Conservation (phyloP, 1,140 invertebrate genomes). For the Gonioctena quinquepunctata region DNA sequence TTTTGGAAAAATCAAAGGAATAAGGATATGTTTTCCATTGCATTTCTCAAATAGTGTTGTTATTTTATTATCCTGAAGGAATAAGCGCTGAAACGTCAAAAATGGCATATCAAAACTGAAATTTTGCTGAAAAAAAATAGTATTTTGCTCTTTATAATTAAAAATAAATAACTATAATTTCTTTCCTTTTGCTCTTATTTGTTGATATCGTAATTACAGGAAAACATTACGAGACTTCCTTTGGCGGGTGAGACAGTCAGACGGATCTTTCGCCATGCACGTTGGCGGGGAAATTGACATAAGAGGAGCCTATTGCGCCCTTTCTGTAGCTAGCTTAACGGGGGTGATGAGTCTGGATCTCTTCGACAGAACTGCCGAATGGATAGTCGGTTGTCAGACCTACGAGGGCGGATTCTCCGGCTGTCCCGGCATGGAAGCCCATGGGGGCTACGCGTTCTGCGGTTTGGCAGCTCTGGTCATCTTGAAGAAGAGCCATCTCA, state of each 20-base stretch:
- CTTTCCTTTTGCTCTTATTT: not conserved
- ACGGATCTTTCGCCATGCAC: conserved; percentile 92
- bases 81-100: not conserved
- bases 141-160: no score
- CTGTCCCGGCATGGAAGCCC: conserved; percentile 92
- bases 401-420: conserved; percentile 98
- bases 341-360: conserved; percentile 74
- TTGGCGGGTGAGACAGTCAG: conserved; percentile 72
- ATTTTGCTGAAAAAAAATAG: no score
- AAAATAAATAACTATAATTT: not conserved
- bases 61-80: no score
- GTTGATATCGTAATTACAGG: conserved; percentile 59
- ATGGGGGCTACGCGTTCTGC: conserved; percentile 98
- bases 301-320: conserved; percentile 92
- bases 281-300: conserved; percentile 94
- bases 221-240: conserved; percentile 77
- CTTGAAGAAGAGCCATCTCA: conserved; percentile 77
- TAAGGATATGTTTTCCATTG: no score
- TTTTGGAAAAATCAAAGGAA: no score
- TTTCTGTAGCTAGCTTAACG: conserved; percentile 85
- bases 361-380: conserved; percentile 85
- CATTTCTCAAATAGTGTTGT: no score
- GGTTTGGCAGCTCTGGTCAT: conserved; percentile 86
- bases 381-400: conserved; percentile 93
- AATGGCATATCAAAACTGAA: not conserved